These are phyloP conservation scores for Ashinkailepas kermadecensis DNA, from an alignment of 2,888 invertebrate genomes.

Conservation along the genomic window DNA sequence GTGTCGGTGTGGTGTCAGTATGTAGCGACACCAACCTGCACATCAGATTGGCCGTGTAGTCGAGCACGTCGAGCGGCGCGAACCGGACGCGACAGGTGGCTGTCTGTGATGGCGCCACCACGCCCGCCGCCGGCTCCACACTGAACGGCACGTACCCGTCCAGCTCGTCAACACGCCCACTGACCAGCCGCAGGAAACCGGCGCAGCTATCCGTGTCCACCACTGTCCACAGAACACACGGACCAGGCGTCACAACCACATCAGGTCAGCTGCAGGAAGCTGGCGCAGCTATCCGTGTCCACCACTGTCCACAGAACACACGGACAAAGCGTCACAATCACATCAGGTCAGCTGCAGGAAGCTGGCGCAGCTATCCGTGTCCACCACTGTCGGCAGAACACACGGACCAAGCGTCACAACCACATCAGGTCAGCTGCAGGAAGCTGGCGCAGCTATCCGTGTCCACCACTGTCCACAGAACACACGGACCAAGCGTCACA, in stretches of 20 bases:
- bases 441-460: background rate
- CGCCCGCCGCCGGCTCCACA: conserved; percentile 47
- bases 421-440: background rate
- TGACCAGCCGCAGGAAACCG: conserved; percentile 14
- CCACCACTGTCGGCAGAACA: too few relatives aligned
- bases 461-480: too few relatives aligned
- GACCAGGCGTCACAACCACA: too few relatives aligned
- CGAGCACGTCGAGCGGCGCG: conserved; percentile 50
- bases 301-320: background rate
- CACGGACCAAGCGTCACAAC: background rate
- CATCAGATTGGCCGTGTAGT: conserved; percentile 49
- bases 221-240: too few relatives aligned
- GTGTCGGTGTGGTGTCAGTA: too few relatives aligned
- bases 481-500: too few relatives aligned
- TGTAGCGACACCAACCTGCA: conserved; percentile 41
- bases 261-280: too few relatives aligned
- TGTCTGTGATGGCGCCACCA: conserved; percentile 45
- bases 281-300: background rate
- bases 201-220: background rate
- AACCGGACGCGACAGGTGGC: conserved; percentile 48
- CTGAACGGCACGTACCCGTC: conserved; percentile 46
- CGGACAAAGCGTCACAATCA: background rate
- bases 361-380: too few relatives aligned
- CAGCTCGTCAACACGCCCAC: background rate
- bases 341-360: too few relatives aligned